Base-by-base conservation (phyloP, 2,888 invertebrate genomes). In the Argynnis bischoffii region DNA sequence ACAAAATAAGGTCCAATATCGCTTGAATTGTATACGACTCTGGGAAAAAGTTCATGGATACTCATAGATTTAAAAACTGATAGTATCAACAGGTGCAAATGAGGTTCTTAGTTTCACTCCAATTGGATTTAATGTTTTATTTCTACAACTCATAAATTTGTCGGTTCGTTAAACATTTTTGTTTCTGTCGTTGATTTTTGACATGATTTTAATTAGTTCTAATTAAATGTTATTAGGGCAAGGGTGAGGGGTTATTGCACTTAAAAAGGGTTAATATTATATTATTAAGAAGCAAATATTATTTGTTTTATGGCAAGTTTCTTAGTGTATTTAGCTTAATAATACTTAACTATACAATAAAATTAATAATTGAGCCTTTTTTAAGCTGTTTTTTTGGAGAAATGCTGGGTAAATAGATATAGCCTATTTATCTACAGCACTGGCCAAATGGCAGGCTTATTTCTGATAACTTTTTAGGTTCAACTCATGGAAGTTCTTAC, bases 21-120 rank as follows among this genome's bases (percentile, higher is more conserved):
- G 46, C 6, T 3, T 11, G 46, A 0, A 41, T 13, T n/a, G 16
- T 0, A 60, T 54, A 35, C 6, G 54, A 13, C n/a, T 35, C 15
- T 35, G 54, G 18, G 48, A 31, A 26, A 47, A 55, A 55, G n/a
- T 47, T 35, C 2, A 14, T 35, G 48, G 47, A 66, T n/a, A n/a
- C n/a, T n/a, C n/a, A n/a, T n/a, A 48, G 6, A n/a, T 66, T 53
- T 35, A 54, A 46, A 2, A 50, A 64, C 60, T 55, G 64, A 70
- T 64, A 64, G 11, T 64, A 67, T 57, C 64, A 65, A 67, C 67
- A 67, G 67, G 64, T 67, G 70, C 57, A 70, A 67, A 70, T 64
- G 56, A 57, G 61, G 47, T 55, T 61, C 56, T 56, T 64, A 60
- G 67, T 61, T 57, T 63, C 35, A 64, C 64, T 64, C 65, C 64